phyloP scores from a whole-genome alignment of 2,113 vertebrate species.

The Caracal caracal region DNA sequence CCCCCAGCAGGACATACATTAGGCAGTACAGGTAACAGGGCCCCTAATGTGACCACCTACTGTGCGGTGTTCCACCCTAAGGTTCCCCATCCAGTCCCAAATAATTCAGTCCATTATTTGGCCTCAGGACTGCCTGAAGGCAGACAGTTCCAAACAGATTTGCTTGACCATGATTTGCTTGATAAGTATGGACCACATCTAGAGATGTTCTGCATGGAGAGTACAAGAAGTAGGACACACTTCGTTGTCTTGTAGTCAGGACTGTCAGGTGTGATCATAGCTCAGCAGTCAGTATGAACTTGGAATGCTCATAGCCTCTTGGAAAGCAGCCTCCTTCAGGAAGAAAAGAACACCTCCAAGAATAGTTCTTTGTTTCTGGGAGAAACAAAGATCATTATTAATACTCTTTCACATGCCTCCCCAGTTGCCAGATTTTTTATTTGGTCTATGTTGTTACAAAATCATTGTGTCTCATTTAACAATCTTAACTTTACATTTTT shows the following conservation, averaged over 20 bases:
- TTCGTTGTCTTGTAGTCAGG: not conserved
- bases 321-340: not conserved
- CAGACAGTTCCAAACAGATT: not conserved
- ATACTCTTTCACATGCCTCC: not conserved
- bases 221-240: not conserved
- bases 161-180: not conserved
- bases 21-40: not conserved
- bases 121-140: not conserved
- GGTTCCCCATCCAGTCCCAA: not conserved
- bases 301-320: not conserved
- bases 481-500: not conserved
- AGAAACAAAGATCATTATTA: not conserved
- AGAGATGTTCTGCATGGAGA: not conserved
- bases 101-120: not conserved
- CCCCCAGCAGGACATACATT: not conserved
- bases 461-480: not conserved
- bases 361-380: not conserved
- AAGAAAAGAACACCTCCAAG: not conserved
- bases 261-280: not conserved
- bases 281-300: not conserved
- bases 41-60: not conserved
- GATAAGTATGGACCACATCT: not conserved
- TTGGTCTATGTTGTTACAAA: not conserved
- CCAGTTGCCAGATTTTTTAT: not conserved
- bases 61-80: not conserved